Evolutionary conservation across 2,113 vertebrate species (phyloP).

Genomic region (Tylochromis polylepis): DNA sequence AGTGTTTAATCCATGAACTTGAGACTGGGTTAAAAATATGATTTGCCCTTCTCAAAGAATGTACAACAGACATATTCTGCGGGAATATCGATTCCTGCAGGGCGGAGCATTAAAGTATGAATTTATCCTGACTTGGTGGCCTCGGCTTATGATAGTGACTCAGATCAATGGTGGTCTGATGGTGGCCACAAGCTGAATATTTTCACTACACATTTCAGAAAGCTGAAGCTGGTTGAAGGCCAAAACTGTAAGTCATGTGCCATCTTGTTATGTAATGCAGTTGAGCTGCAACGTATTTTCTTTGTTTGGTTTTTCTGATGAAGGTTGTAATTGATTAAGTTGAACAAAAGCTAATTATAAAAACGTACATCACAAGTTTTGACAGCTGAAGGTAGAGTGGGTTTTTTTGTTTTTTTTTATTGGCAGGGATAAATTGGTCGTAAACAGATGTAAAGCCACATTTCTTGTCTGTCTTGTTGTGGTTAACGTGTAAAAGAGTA

Average conservation of each 20-base stretch:
- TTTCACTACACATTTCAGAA: not conserved
- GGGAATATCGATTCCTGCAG: not conserved
- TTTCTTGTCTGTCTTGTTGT: not conserved
- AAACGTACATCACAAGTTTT: not conserved
- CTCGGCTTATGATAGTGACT: not conserved
- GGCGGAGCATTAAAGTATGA: not conserved
- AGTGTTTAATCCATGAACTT: not conserved
- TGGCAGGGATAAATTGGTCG: not conserved
- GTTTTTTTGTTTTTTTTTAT: conserved; percentile 23
- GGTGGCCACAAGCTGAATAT: not conserved
- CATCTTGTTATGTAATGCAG: not conserved
- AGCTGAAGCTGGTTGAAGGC: not conserved
- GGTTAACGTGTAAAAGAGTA: not conserved
- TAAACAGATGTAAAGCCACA: not conserved
- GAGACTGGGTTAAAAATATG: not conserved
- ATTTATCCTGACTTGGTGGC: not conserved
- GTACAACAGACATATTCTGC: not conserved
- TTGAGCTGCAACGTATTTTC: not conserved
- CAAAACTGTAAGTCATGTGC: not conserved
- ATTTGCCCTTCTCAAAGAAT: not conserved
- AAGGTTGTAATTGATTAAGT: not conserved
- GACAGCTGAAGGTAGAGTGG: not conserved
- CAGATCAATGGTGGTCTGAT: not conserved
- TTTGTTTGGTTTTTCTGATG: not conserved
- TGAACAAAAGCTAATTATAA: not conserved